phyloP scores from a whole-genome alignment of 2,888 invertebrate species.

The Dynastes tityus region DNA sequence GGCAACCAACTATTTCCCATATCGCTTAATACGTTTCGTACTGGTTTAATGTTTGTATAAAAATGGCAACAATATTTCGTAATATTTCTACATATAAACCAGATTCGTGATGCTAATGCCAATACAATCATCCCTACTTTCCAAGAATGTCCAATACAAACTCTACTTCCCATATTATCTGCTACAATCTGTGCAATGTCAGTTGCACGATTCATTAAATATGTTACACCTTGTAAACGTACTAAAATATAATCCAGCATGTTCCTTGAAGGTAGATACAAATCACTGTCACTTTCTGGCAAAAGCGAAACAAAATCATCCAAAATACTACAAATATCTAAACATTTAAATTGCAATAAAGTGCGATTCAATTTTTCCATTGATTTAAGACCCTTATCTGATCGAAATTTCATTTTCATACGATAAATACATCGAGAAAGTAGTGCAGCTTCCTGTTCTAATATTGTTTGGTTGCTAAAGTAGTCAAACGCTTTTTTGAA shows the following conservation, averaged over 20 bases:
- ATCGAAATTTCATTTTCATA: slow-evolving; percentile 72
- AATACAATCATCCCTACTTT: slow-evolving; percentile 67
- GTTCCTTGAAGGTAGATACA: slow-evolving; percentile 70
- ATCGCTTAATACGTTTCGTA: slow-evolving; percentile 63
- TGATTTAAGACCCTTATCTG: slow-evolving; percentile 71
- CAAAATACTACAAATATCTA: slow-evolving; percentile 64
- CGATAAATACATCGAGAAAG: slow-evolving; percentile 70
- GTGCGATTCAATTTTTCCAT: slow-evolving; percentile 70
- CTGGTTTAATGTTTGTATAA: slow-evolving; percentile 67
- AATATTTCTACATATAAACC: slow-evolving; percentile 66
- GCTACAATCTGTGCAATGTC: slow-evolving; percentile 66
- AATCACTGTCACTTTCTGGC: slow-evolving; percentile 53
- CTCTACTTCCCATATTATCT: slow-evolving; percentile 65
- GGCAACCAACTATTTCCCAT: slow-evolving; percentile 68
- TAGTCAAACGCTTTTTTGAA: slow-evolving; percentile 59
- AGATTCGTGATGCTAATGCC: slow-evolving; percentile 70
- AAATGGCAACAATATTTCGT: slow-evolving; percentile 67
- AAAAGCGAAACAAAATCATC: slow-evolving; percentile 56
- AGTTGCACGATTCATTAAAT: slow-evolving; percentile 69
- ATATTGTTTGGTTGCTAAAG: slow-evolving; percentile 61
- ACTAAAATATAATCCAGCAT: slow-evolving; percentile 71
- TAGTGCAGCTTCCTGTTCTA: slow-evolving; percentile 69
- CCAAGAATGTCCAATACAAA: slow-evolving; percentile 71
- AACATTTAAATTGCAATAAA: slow-evolving; percentile 67
- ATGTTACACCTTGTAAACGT: slow-evolving; percentile 70